Base-by-base conservation (phyloP, 2,113 vertebrate genomes). In the Hucho hucho region DNA sequence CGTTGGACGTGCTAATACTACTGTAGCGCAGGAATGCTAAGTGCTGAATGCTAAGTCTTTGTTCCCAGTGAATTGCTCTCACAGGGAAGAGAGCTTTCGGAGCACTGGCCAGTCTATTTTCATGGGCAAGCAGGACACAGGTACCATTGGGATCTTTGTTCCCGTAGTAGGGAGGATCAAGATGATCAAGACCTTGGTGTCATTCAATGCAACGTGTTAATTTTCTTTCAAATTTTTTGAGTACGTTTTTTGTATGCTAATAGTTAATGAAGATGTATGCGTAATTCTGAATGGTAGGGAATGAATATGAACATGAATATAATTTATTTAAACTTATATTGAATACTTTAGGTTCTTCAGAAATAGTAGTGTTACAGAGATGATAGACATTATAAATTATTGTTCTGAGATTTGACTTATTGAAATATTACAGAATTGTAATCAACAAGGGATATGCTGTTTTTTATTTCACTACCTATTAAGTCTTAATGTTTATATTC, bases 101-200 rank as follows among this genome's bases (percentile, higher is more conserved):
- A 84, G 61, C 70, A 47, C 43, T 73, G 81, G 80, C 69, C 69
- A 25, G 80, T 74, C 63, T 75, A 75, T 70, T 82, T 67, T 77
- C 37, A 85, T 88, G 81, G 70, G 81, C 81, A 83, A 87, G 74
- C 43, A n/a, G 82, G 70, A 72, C 69, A 78, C 43, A 61, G 75
- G 77, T 65, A 79, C 69, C 77, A 58, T 65, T 82, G 59, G 71
- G 64, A 79, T 78, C 64, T 72, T 76, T 80, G 64, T 26, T 74
- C 78, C 56, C 80, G 82, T 58, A 63, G 68, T 78, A n/a, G 32
- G 72, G 77, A 81, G 79, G 78, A 85, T 58, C 69, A 43, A 81
- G 16, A 53, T 71, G 67, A 75, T 75, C 37, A 72, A 73, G 56
- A 70, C 28, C 20, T 18, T 13, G 69, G 73, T 74, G 69, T 61